Conservation (phyloP, 2,888 invertebrate species). For the Idaea aversata region DNA sequence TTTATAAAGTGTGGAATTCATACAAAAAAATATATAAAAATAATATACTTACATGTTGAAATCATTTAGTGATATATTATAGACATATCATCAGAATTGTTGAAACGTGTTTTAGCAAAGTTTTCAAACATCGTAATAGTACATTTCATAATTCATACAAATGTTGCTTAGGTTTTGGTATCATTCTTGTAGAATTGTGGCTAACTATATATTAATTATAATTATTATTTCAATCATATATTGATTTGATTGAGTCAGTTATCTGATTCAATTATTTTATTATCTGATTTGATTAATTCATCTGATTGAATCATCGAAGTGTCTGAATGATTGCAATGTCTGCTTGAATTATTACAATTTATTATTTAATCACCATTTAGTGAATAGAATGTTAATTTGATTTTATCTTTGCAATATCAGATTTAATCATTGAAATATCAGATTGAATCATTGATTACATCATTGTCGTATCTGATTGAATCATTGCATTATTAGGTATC, state of each 20-base stretch:
- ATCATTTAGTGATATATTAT: conserved; percentile 57
- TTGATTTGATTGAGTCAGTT: too few species aligned
- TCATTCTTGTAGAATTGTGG: background rate
- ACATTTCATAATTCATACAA: background rate
- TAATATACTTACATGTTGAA: conserved; percentile 33
- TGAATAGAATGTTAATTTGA: too few species aligned
- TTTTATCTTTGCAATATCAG: too few species aligned
- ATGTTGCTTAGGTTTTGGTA: background rate
- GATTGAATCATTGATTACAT: background rate
- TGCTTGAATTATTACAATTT: too few species aligned
- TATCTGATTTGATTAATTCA: too few species aligned
- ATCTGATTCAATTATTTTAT: too few species aligned
- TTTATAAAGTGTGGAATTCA: background rate
- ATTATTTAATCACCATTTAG: too few species aligned
- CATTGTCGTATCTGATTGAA: background rate
- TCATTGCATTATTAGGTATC: background rate
- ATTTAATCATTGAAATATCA: too few species aligned
- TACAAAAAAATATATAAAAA: conserved; percentile 24
- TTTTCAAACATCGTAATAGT: background rate
- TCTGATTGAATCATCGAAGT: background rate
- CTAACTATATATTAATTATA: background rate
- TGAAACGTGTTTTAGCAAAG: conserved; percentile 27
- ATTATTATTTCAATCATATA: too few species aligned
- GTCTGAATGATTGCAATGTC: too few species aligned
- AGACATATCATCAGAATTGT: conserved; percentile 76